phyloP scores from a whole-genome alignment of 2,888 invertebrate species.

The Disparrhopalites patrizii region DNA sequence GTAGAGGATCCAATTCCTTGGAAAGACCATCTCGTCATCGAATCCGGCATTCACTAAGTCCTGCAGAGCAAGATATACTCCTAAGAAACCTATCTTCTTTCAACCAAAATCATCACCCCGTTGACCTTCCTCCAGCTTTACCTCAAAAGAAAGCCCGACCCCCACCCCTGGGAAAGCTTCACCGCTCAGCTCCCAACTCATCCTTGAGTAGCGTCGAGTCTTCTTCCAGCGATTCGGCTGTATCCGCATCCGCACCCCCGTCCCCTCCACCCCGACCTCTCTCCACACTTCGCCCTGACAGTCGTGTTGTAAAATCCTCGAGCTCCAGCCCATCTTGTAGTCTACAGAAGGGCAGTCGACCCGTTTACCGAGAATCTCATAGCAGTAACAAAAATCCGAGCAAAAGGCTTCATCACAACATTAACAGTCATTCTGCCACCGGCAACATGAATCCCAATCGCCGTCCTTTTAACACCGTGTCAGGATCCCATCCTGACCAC shows the following conservation, averaged over 20 bases:
- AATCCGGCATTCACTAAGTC: conserved; percentile 40
- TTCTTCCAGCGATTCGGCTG: conserved; percentile 15
- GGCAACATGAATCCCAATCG: conserved; percentile 2
- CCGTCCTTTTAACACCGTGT: conserved; percentile 12
- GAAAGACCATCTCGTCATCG: conserved; percentile 29
- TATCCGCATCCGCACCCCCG: conserved; percentile 36
- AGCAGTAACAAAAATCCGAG: background rate
- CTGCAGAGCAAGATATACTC: conserved; percentile 42
- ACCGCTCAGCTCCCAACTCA: conserved; percentile 42
- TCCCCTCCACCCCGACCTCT: conserved; percentile 47
- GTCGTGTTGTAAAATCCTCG: conserved; percentile 32
- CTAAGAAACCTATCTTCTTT: conserved; percentile 37
- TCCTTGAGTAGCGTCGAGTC: conserved; percentile 42
- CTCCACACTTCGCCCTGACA: conserved; percentile 44
- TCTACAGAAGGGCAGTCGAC: background rate
- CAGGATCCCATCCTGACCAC: background rate
- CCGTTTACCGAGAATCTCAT: conserved; percentile 3
- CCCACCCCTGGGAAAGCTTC: conserved; percentile 38
- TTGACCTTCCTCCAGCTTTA: conserved; percentile 17
- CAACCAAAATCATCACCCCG: background rate
- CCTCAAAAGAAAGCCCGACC: conserved; percentile 27
- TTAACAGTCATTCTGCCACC: too few relatives aligned
- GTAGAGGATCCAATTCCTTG: conserved; percentile 25
- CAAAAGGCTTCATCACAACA: too few relatives aligned
- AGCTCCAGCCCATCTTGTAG: background rate